A percentile compares a stretch with the other conserved stretches of the same genome.
phyloP scores from a whole-genome alignment of 2,888 invertebrate species.

The Drosophila kokeensis region DNA sequence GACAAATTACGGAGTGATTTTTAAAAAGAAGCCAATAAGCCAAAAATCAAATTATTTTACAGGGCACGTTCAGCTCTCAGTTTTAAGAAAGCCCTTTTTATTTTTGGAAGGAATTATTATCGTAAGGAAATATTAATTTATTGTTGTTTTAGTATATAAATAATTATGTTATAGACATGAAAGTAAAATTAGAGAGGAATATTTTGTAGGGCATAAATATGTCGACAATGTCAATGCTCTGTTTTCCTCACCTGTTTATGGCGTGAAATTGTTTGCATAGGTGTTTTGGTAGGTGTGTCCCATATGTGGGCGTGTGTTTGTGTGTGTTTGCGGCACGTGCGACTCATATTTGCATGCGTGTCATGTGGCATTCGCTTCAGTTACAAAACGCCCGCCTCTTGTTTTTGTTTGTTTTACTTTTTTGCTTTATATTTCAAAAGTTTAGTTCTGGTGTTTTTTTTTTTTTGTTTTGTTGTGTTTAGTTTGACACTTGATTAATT shows the following conservation, averaged over 20 bases:
- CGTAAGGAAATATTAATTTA: background rate
- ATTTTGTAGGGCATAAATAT: constrained; percentile 22
- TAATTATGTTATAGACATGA: background rate
- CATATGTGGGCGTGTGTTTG: constrained; percentile 43
- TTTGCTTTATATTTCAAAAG: constrained; percentile 47
- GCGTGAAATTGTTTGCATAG: constrained; percentile 73
- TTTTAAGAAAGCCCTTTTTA: background rate
- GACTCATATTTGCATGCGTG: constrained; percentile 81
- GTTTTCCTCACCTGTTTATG: constrained; percentile 56
- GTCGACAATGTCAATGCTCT: constrained; percentile 5
- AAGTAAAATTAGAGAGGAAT: too few species aligned
- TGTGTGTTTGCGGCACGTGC: constrained; percentile 70
- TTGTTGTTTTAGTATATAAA: background rate
- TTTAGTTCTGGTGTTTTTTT: constrained; percentile 45
- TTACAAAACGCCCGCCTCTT: constrained; percentile 62
- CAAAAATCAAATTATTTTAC: background rate
- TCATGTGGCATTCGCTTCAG: constrained; percentile 78
- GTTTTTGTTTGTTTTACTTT: constrained; percentile 60
- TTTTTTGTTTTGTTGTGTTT: constrained; percentile 62
- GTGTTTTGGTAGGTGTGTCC: constrained; percentile 59
- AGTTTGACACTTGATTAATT: constrained; percentile 82
- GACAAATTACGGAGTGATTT: background rate
- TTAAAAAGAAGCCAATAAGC: background rate
- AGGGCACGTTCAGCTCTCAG: background rate
- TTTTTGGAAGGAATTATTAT: background rate